These are phyloP conservation scores for Rhodinocichla rosea DNA, from an alignment of 2,113 vertebrate species.

Conservation along the genomic window DNA sequence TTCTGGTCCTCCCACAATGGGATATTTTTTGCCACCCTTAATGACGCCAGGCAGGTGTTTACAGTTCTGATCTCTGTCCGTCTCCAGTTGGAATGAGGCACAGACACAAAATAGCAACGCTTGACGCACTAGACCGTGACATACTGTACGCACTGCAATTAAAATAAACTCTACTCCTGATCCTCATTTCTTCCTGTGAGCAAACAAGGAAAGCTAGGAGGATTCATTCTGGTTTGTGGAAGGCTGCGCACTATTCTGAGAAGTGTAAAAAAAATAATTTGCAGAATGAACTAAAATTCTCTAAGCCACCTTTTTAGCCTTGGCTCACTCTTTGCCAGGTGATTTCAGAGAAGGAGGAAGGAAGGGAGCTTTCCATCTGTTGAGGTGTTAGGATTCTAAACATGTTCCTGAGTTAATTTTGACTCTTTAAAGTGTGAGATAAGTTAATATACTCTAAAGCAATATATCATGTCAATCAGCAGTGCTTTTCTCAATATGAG, in stretches of 20 bases:
- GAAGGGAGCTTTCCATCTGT: conserved; percentile 33
- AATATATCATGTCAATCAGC: conserved; percentile 54
- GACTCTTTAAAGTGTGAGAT: conserved; percentile 54
- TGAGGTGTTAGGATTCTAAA: conserved; percentile 47
- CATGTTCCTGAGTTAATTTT: conserved; percentile 50
- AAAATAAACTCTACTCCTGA: conserved; percentile 43
- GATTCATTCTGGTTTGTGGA: background rate
- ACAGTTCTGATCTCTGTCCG: conserved; percentile 19
- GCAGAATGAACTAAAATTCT: background rate
- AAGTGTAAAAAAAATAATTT: background rate
- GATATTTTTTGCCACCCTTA: conserved; percentile 62
- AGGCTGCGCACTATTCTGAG: conserved; percentile 6
- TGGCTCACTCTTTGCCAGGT: conserved; percentile 33
- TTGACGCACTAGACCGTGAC: conserved; percentile 49
- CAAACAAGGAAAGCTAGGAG: conserved; percentile 1
- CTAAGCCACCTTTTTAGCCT: conserved; percentile 19
- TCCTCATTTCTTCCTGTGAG: background rate
- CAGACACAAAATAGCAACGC: conserved; percentile 50
- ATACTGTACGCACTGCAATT: conserved; percentile 42
- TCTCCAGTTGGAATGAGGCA: conserved; percentile 49
- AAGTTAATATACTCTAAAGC: conserved; percentile 55
- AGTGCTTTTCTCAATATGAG: conserved; percentile 45
- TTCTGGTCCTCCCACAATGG: conserved; percentile 43
- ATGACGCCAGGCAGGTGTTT: conserved; percentile 58
- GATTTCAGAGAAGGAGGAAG: conserved; percentile 14